Evolutionary conservation across 1,140 invertebrate genomes (phyloP).

Genomic region (Nymphalis io): DNA sequence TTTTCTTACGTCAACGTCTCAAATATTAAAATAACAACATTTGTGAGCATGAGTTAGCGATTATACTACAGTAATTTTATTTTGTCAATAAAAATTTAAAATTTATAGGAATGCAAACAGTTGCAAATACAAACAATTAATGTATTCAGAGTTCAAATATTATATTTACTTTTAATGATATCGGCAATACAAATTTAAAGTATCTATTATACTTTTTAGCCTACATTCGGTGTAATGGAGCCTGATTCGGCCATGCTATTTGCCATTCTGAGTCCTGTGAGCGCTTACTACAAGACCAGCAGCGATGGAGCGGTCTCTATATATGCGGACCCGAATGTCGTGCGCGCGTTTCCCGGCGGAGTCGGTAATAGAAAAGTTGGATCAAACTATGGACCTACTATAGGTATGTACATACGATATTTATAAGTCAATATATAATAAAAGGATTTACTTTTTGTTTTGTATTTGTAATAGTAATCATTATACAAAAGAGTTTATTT

Average conservation of each 20-base stretch:
- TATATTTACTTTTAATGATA: background rate
- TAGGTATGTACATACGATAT: constrained; percentile 63
- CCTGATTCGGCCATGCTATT: constrained; percentile 94
- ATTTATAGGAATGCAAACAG: too few species aligned
- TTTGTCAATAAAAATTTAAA: too few species aligned
- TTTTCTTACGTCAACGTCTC: too few species aligned
- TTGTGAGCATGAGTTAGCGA: too few species aligned
- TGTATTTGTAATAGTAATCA: background rate
- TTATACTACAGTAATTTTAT: too few species aligned
- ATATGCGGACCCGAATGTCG: constrained; percentile 80
- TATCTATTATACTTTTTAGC: constrained; percentile 80
- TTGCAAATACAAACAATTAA: too few species aligned
- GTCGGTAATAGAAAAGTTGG: constrained; percentile 97
- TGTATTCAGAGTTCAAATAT: too few species aligned
- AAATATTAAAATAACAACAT: too few species aligned
- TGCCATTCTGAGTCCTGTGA: constrained; percentile 95
- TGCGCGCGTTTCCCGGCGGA: constrained; percentile 97
- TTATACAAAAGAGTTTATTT: constrained; percentile 13
- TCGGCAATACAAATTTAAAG: background rate
- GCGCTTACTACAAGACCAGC: constrained; percentile 91
- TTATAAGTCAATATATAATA: too few species aligned
- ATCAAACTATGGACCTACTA: constrained; percentile 94
- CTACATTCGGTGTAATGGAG: constrained; percentile 93
- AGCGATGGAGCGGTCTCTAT: constrained; percentile 87
- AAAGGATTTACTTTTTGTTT: too few species aligned